These are phyloP conservation scores for Trichopoda pennipes DNA, from an alignment of 2,888 invertebrate species.

Conservation along the genomic window DNA sequence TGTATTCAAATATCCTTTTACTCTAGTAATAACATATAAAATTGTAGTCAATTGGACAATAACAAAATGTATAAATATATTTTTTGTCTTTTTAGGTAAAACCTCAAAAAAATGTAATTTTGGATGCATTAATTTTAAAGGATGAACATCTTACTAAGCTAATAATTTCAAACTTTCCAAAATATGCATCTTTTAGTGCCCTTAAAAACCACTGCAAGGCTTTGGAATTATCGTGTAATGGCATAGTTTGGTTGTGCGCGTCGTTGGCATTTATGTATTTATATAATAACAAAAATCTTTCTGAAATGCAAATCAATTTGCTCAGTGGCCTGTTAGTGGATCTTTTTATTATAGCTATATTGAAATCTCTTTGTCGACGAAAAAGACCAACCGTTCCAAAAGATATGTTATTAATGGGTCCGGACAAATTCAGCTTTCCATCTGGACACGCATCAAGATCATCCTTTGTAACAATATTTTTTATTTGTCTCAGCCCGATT, in stretches of 20 bases:
- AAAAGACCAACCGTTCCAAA: constrained; percentile 87
- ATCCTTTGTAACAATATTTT: constrained; percentile 87
- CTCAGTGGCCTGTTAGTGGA: constrained; percentile 90
- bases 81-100: constrained; percentile 46
- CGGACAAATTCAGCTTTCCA: constrained; percentile 95
- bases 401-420: constrained; percentile 87
- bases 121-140: constrained; percentile 71
- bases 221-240: constrained; percentile 90
- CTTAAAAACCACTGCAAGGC: constrained; percentile 76
- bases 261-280: constrained; percentile 91
- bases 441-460: constrained; percentile 96
- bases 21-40: too few relatives aligned
- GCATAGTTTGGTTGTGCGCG: constrained; percentile 90
- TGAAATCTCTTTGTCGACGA: constrained; percentile 90
- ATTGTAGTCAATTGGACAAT: too few relatives aligned
- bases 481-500: constrained; percentile 85
- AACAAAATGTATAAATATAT: too few relatives aligned
- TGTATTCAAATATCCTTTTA: too few relatives aligned
- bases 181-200: constrained; percentile 75
- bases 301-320: constrained; percentile 93
- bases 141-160: constrained; percentile 76
- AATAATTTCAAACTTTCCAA: constrained; percentile 74
- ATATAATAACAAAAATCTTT: constrained; percentile 85
- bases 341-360: constrained; percentile 87
- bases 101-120: constrained; percentile 21